Base-by-base conservation (phyloP, 2,888 invertebrate species). In the Lasioglossum lativentre region DNA sequence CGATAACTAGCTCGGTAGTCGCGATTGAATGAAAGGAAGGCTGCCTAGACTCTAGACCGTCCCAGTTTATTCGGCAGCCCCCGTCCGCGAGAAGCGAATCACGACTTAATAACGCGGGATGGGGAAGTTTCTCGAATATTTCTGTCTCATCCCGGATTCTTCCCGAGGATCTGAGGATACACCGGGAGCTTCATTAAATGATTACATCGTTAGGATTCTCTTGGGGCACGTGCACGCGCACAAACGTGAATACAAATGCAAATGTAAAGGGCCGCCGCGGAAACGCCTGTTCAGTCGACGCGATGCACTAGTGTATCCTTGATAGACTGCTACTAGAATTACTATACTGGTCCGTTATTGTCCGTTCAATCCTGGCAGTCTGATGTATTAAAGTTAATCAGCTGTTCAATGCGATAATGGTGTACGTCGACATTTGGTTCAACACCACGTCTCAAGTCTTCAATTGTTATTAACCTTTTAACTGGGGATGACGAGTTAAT, bases 171-270 rank as follows among this genome's bases (percentile, higher is more conserved):
- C 42, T 30, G 27, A 59, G 76, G 75, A 78, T 75, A 86, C 81
- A 75, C 63, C 63, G 76, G 82, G 83, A 85, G 82, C 79, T 90
- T 82, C 89, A 87, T 90, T 87, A 87, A 89, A 90, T 87, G 86
- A 87, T 89, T 88, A 79, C 82, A 86, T 89, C 87, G 84, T 86
- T 86, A 78, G 68, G 70, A 84, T 84, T 81, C 77, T 71, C 77
- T 66, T 38, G 73, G 82, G 73, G 42, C 23, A 47, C 85, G 83
- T 80, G 87, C 88, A 88, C 83, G 80, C 23, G 68, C 23, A 4
- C 68, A 12, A 68, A n/a, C n/a, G 12, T 68, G 38, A 40, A 68
- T 68, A 40, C 68, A 40, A 38, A 68, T 68, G 68, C 68, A 68
- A 68, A 68, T 68, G 23, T 38, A 68, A 38, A 68, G 68, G 23